These are phyloP conservation scores for Morpho deidamia DNA, from an alignment of 2,888 invertebrate species.

Conservation along the genomic window DNA sequence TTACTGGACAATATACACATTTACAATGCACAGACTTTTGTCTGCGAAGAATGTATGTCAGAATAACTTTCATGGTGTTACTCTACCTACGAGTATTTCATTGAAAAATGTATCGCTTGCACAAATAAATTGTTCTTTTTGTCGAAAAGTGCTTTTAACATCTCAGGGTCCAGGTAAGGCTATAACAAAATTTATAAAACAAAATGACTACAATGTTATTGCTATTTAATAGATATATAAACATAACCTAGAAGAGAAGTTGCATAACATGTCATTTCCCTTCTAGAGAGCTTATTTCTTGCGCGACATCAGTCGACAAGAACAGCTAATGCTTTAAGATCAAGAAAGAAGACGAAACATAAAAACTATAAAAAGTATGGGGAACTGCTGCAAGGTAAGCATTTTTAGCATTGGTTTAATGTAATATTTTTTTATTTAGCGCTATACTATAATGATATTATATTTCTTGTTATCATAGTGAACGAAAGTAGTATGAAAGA, in stretches of 20 bases:
- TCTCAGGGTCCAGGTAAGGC: constrained; percentile 49
- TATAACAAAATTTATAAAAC: not conserved
- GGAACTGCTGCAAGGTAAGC: constrained; percentile 82
- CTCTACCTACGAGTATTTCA: constrained; percentile 41
- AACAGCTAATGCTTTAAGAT: constrained; percentile 53
- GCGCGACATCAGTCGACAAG: constrained; percentile 63
- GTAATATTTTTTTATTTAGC: not conserved
- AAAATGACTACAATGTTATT: not conserved
- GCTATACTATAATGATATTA: not conserved
- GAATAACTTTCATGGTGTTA: constrained; percentile 50
- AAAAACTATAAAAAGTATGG: constrained; percentile 79
- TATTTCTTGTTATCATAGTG: constrained; percentile 65
- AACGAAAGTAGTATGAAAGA: constrained; percentile 80
- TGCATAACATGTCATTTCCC: constrained; percentile 57
- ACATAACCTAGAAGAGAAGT: constrained; percentile 43
- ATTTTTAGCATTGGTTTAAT: not conserved
- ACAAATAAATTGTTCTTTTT: constrained; percentile 67
- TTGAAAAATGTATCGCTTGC: constrained; percentile 35
- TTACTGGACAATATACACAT: constrained; percentile 33
- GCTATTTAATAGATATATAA: constrained; percentile 20
- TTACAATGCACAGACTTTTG: constrained; percentile 65
- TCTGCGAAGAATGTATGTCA: constrained; percentile 62
- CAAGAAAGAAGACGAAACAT: constrained; percentile 64
- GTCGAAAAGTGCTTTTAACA: constrained; percentile 55
- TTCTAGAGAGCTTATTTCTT: constrained; percentile 52